These are phyloP conservation scores for Drosophila mulleri DNA, from an alignment of 2,888 invertebrate genomes.

Conservation along the genomic window DNA sequence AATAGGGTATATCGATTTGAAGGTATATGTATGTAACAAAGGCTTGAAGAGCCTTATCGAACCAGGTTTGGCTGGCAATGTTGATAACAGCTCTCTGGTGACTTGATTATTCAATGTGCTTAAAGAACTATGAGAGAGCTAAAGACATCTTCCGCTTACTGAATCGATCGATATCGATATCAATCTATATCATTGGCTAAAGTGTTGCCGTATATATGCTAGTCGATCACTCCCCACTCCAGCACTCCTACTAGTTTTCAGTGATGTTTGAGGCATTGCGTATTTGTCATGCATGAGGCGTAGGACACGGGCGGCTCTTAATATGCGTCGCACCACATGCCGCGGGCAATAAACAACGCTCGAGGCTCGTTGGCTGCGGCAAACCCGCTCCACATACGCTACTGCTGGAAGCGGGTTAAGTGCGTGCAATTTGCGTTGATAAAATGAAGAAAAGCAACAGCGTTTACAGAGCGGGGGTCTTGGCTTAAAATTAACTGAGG, in stretches of 20 bases:
- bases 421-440: constrained; percentile 80
- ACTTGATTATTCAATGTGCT: too few relatives aligned
- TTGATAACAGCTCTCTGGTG: too few relatives aligned
- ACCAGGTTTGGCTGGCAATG: too few relatives aligned
- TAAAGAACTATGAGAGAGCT: background rate
- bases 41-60: background rate
- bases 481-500: constrained; percentile 50
- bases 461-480: constrained; percentile 1
- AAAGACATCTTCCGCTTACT: too few relatives aligned
- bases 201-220: background rate
- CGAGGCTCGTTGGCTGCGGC: constrained; percentile 31
- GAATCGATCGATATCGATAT: background rate
- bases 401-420: constrained; percentile 80
- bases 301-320: constrained; percentile 62
- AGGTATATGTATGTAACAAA: background rate
- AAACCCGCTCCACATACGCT: constrained; percentile 68
- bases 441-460: constrained; percentile 41
- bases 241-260: background rate
- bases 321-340: constrained; percentile 60
- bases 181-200: background rate
- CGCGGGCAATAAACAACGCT: constrained; percentile 57
- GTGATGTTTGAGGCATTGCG: constrained; percentile 23
- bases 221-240: background rate
- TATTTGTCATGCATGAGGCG: constrained; percentile 61
- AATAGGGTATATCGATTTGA: background rate